Evolutionary conservation across 2,888 invertebrate species (phyloP), one percentile per base, ranked within the genome.

Genomic region (Limulus polyphemus): DNA sequence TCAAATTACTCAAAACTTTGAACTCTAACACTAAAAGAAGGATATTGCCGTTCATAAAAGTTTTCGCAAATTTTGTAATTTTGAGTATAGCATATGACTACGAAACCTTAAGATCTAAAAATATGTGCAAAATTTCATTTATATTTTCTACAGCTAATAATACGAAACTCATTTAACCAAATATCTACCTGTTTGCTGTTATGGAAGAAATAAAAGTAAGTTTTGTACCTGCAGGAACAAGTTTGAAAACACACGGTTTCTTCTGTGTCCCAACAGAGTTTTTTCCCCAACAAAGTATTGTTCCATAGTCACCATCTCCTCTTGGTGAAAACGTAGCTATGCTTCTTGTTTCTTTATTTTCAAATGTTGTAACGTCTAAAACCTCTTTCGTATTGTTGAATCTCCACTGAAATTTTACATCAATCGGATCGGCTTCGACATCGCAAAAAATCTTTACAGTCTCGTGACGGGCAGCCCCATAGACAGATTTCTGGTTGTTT

Each of bases 381-480:
- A 50, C 61, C 55, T 65, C 65, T 10, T 62, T 61, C 5, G 65
- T 62, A 51, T 65, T 65, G 55, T 65, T 65, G 47, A 65, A 55
- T 12, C 62, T 50, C 69, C 69, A 69, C 55, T 62, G 65, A 62
- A 69, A 69, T n/a, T 60, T 51, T 11, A 67, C 61, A 17, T 65
- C 67, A 3, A 62, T 50, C 2, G 69, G 69, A 60, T 69, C 68
- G 11, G 68, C 61, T 11, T 68, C 69, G 16, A 69, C 62, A 49
- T 67, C 67, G n/a, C 62, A 62, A 48, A 68, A 58, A 65, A 67
- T 67, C 51, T 64, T 65, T 48, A 67, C 56, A 2, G 62, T 84
- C 75, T 92, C 92, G 73, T 90, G 88, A 74, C 91, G 91, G 10
- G 91, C 91, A 5, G 91, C 89, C 0, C 92, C 92, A 74, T 90